Evolutionary conservation across 2,888 invertebrate species (phyloP).

Genomic region (Torymus aiolomorphi): DNA sequence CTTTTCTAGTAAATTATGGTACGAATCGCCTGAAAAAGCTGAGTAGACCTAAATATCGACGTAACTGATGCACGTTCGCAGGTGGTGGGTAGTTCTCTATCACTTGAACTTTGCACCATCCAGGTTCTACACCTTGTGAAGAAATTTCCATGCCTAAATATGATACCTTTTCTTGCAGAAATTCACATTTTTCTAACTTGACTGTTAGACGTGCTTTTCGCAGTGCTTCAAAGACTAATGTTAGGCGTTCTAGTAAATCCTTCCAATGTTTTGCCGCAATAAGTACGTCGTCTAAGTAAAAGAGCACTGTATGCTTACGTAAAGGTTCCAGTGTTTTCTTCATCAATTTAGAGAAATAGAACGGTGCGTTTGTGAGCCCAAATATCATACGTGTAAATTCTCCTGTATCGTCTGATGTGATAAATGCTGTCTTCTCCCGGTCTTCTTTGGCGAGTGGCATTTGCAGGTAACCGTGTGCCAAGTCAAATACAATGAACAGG

Average conservation of each 20-base stretch:
- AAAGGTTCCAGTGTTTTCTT: conserved; percentile 44
- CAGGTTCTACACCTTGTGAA: background rate
- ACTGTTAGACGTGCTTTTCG: background rate
- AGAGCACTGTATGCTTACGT: conserved; percentile 26
- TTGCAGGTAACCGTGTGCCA: no score
- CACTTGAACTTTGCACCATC: background rate
- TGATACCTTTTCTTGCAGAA: conserved; percentile 54
- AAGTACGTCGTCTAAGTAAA: background rate
- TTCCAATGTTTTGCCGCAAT: background rate
- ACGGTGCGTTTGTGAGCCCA: conserved; percentile 62
- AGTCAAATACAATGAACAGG: conserved; percentile 35
- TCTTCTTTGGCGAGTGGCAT: conserved; percentile 41
- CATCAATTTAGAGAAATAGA: conserved; percentile 58
- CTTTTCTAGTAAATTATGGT: background rate
- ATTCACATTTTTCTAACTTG: background rate
- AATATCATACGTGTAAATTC: conserved; percentile 55
- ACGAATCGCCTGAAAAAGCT: background rate
- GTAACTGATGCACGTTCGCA: background rate
- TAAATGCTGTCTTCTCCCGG: conserved; percentile 34
- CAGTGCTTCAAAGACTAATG: background rate
- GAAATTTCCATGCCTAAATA: conserved; percentile 61
- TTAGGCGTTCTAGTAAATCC: background rate
- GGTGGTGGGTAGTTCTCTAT: no score
- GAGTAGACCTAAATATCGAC: background rate
- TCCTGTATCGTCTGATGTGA: conserved; percentile 42